Evolutionary conservation across 1,140 invertebrate species (phyloP).

Genomic region (Trialeurodes vaporariorum): DNA sequence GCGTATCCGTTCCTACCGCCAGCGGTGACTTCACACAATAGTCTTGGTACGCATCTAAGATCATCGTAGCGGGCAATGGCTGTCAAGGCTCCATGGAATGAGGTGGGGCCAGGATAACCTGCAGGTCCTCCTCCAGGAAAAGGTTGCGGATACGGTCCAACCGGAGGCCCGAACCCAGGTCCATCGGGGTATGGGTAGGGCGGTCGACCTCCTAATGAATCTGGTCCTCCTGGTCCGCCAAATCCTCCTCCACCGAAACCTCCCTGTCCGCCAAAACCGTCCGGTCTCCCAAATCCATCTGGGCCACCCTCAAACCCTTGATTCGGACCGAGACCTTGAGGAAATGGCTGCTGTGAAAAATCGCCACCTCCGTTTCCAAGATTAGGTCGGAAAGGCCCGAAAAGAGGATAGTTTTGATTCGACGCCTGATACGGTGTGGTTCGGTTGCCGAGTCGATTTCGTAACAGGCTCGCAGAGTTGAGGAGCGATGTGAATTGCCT

Average conservation of each 20-base stretch:
- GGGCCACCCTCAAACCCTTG: slow-evolving; percentile 1
- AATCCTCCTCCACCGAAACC: background rate
- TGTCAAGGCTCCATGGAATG: slow-evolving; percentile 44
- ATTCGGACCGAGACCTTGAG: background rate
- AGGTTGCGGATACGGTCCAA: slow-evolving; percentile 9
- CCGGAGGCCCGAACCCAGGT: background rate
- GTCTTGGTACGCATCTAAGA: slow-evolving; percentile 57
- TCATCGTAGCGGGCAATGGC: slow-evolving; percentile 64
- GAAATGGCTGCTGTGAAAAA: background rate
- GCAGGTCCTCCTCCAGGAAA: background rate
- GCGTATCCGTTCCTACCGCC: slow-evolving; percentile 35
- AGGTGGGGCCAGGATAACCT: slow-evolving; percentile 19
- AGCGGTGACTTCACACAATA: slow-evolving; percentile 61
- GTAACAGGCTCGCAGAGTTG: background rate
- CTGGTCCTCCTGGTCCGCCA: background rate
- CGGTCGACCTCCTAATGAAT: background rate
- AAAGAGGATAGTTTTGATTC: background rate
- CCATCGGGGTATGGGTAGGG: background rate
- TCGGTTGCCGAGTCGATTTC: background rate
- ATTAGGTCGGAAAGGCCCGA: background rate
- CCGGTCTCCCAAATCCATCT: background rate
- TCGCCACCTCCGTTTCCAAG: background rate
- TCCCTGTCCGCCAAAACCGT: background rate
- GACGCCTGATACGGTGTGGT: background rate
- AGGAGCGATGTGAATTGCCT: background rate